Evolutionary conservation across 2,113 vertebrate species (phyloP).

Genomic region (Sceloporus tristichus): DNA sequence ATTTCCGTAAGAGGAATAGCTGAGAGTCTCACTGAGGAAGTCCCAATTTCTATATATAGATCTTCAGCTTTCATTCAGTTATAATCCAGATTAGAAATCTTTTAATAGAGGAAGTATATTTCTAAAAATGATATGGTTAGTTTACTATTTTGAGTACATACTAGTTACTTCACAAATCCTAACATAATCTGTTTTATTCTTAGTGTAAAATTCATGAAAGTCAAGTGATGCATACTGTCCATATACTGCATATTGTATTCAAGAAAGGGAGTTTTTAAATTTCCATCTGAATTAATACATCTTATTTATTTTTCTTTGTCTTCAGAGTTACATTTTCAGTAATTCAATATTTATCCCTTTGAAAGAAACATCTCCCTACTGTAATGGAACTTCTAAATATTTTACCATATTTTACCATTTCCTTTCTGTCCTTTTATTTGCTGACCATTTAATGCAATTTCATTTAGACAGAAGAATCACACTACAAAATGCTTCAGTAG

Average conservation of each 20-base stretch:
- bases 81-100: conserved; percentile 43
- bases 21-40: conserved; percentile 49
- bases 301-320: conserved; percentile 42
- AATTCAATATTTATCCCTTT: neutral
- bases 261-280: conserved; percentile 47
- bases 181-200: conserved; percentile 52
- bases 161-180: conserved; percentile 39
- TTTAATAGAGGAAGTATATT: conserved; percentile 47
- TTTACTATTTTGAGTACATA: neutral
- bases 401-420: conserved; percentile 36
- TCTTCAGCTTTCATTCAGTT: conserved; percentile 49
- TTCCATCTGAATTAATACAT: conserved; percentile 49
- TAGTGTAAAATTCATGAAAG: conserved; percentile 39
- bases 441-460: conserved; percentile 34
- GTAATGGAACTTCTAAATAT: conserved; percentile 37
- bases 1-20: conserved; percentile 63
- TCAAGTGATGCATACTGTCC: conserved; percentile 50
- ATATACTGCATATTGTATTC: conserved; percentile 37
- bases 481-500: conserved; percentile 30
- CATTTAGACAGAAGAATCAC: conserved; percentile 32
- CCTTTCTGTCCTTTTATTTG: neutral
- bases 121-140: conserved; percentile 43
- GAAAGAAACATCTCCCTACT: conserved; percentile 30
- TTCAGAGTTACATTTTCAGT: conserved; percentile 43
- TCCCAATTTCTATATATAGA: conserved; percentile 40